Conservation (phyloP, 2,797 vertebrate species). For the Setipinna tenuifilis region DNA sequence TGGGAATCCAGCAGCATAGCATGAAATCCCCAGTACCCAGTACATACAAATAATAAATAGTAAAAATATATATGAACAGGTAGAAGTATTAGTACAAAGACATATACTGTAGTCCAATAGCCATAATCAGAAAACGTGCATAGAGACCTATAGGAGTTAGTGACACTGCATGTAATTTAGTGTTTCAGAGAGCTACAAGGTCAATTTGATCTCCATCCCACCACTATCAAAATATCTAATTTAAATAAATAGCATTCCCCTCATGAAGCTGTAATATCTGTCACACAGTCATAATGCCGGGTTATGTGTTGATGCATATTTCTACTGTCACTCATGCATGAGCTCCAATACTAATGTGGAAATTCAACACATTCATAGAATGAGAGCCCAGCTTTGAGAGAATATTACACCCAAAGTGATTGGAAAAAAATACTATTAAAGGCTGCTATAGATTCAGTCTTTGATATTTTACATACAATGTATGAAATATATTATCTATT, state of each 20-base stretch:
- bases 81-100: too few species aligned
- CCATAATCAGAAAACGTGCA: neutral
- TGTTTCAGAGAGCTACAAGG: too few species aligned
- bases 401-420: conserved; percentile 15
- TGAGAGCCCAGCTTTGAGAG: neutral
- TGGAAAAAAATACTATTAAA: conserved; percentile 43
- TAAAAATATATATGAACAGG: too few species aligned
- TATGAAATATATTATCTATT: conserved; percentile 55
- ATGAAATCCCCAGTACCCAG: too few species aligned
- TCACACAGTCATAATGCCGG: neutral
- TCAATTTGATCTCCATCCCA: neutral
- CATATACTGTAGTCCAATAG: too few species aligned
- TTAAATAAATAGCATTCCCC: neutral
- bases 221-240: neutral
- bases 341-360: neutral
- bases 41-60: too few species aligned
- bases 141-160: neutral
- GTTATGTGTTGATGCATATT: neutral
- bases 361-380: neutral
- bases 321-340: neutral
- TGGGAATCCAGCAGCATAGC: too few species aligned
- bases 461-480: conserved; percentile 49
- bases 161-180: neutral
- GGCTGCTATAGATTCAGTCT: conserved; percentile 45
- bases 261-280: neutral